These are phyloP conservation scores for Chionodraco myersi DNA, from an alignment of 2,113 vertebrate species.

Conservation along the genomic window DNA sequence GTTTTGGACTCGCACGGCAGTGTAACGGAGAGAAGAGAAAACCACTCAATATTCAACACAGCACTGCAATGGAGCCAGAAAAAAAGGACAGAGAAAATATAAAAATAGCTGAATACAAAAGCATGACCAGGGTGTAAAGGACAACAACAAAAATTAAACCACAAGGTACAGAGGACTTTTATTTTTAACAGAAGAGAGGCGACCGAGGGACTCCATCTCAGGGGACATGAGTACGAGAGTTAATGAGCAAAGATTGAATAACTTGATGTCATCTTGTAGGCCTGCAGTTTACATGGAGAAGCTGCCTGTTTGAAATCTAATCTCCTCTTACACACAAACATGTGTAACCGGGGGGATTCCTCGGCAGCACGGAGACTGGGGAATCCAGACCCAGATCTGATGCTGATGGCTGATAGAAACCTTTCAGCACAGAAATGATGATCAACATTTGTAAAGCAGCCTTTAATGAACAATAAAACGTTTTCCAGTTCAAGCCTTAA, in stretches of 20 bases:
- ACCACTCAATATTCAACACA: slow-evolving; percentile 7
- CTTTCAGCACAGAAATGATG: slow-evolving; percentile 44
- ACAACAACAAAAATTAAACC: not conserved
- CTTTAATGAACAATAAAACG: slow-evolving; percentile 7
- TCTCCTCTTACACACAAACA: slow-evolving; percentile 44
- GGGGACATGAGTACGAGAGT: slow-evolving; percentile 15
- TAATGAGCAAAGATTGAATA: slow-evolving; percentile 42
- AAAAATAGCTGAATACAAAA: not conserved
- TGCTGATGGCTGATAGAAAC: slow-evolving; percentile 30
- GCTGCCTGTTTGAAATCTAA: slow-evolving; percentile 52
- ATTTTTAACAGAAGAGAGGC: not conserved
- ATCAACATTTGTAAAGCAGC: slow-evolving; percentile 32
- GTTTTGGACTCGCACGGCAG: slow-evolving; percentile 47
- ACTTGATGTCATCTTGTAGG: slow-evolving; percentile 38
- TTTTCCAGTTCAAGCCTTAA: not conserved
- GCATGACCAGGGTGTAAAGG: not conserved
- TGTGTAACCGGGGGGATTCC: slow-evolving; percentile 65
- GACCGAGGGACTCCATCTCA: slow-evolving; percentile 8
- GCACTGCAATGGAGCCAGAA: not conserved
- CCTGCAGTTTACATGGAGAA: slow-evolving; percentile 35
- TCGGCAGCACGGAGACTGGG: slow-evolving; percentile 51
- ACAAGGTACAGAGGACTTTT: not conserved
- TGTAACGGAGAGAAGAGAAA: slow-evolving; percentile 53
- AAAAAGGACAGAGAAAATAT: not conserved
- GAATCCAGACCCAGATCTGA: slow-evolving; percentile 51